Evolutionary conservation across 1,140 invertebrate genomes (phyloP), one percentile per base, ranked within the genome.

Genomic region (Drosophila mauritiana): DNA sequence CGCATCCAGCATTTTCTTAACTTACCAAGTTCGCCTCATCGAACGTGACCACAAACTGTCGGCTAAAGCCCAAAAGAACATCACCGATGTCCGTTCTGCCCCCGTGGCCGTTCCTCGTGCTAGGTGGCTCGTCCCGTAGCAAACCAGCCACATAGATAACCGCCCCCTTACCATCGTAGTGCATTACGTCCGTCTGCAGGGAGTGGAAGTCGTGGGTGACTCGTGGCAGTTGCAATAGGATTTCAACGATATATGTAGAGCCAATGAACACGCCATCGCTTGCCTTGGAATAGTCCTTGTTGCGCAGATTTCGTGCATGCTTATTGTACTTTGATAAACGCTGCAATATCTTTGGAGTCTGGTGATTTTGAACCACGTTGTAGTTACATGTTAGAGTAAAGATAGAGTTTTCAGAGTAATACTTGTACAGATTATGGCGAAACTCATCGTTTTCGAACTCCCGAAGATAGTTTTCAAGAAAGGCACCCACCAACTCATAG

Each of bases 341-440:
- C 3, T 74, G 80, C 10, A 65, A 37, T 6, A 84, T 58, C 7
- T 85, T 65, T 1, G 37, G 49, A 10, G 8, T 70, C 13, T 58
- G 56, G 2, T 72, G 42, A 11, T 55, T 59, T 8, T 72, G 69
- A 0, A 52, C 53, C 1, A 83, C 63, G 1, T 48, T 58, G 36
- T 79, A 91, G 51, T 69, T 91, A 45, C 67, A 81, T 6, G 85
- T 88, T 59, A 91, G 11, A 0, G 90, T 90, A 25, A 91, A 90
- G 3, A 91, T 53, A 5, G 90, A 62, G 5, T 61, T n/a, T 3
- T 80, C 64, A 0, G 59, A 34, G 36, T 88, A 88, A 39, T 70
- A 83, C 22, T 74, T 65, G 0, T 22, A n/a, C 4, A 88, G 37
- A 54, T 73, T 61, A 1, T 49, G 22, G 1, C 83, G 72, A 3